phyloP scores from a whole-genome alignment of 2,113 vertebrate genomes.

The Butastur rufipennis region DNA sequence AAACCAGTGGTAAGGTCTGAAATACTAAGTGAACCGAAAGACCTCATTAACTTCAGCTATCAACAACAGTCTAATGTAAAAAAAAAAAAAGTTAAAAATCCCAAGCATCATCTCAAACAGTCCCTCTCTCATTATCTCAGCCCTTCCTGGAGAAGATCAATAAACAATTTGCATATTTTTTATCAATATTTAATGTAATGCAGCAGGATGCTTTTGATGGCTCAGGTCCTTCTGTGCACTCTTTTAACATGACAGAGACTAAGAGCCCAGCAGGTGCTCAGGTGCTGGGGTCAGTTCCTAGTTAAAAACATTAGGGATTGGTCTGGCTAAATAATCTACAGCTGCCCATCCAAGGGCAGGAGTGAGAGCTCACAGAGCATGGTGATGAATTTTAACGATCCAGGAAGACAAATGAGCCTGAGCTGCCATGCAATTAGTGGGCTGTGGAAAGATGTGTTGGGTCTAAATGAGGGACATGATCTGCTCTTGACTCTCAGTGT shows the following conservation, averaged over 20 bases:
- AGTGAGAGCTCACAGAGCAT: slow-evolving; percentile 61
- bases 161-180: slow-evolving; percentile 86
- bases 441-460: slow-evolving; percentile 83
- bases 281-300: slow-evolving; percentile 67
- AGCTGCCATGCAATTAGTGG: slow-evolving; percentile 82
- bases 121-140: slow-evolving; percentile 67
- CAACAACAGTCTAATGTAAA: slow-evolving; percentile 44
- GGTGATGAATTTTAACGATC: slow-evolving; percentile 83
- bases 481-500: slow-evolving; percentile 85
- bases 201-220: slow-evolving; percentile 76
- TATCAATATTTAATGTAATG: slow-evolving; percentile 90
- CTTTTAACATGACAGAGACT: slow-evolving; percentile 79
- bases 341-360: slow-evolving; percentile 69
- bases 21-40: slow-evolving; percentile 50
- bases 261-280: slow-evolving; percentile 70
- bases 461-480: slow-evolving; percentile 89
- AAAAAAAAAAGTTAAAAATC: slow-evolving; percentile 43
- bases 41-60: slow-evolving; percentile 66
- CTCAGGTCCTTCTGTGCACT: slow-evolving; percentile 66
- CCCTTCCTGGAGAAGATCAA: slow-evolving; percentile 73
- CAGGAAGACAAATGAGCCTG: slow-evolving; percentile 82
- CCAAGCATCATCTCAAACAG: slow-evolving; percentile 46
- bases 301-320: slow-evolving; percentile 70
- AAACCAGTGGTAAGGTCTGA: slow-evolving; percentile 33
- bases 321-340: slow-evolving; percentile 78